Percentiles rank a stretch among this genome's conserved stretches.
Conservation (phyloP, 2,797 vertebrate genomes). For the Amniataba percoides region DNA sequence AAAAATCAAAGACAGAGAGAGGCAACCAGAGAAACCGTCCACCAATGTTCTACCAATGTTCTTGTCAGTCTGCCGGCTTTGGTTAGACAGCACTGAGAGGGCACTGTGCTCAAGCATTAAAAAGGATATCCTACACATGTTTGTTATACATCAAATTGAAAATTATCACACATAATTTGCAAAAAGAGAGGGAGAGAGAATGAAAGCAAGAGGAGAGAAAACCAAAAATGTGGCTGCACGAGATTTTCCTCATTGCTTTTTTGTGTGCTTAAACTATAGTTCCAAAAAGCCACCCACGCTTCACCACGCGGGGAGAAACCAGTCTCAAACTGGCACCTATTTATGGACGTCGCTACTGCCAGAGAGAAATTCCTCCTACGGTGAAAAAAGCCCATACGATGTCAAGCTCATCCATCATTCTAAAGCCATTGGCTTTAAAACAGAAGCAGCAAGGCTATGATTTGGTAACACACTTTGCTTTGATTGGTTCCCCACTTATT, state of each 20-base stretch:
- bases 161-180: constrained; percentile 73
- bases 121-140: constrained; percentile 72
- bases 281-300: constrained; percentile 85
- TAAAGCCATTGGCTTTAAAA: constrained; percentile 80
- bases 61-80: constrained; percentile 67
- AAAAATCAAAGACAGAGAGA: constrained; percentile 74
- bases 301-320: constrained; percentile 78
- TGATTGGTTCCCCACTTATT: constrained; percentile 69
- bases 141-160: constrained; percentile 76
- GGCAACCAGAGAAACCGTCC: constrained; percentile 62
- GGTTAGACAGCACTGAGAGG: constrained; percentile 55
- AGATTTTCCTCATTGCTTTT: constrained; percentile 80
- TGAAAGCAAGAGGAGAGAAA: constrained; percentile 59
- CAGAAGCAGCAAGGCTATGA: constrained; percentile 79
- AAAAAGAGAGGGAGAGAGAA: constrained; percentile 50
- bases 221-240: constrained; percentile 72
- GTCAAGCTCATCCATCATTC: constrained; percentile 83
- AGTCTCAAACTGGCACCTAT: constrained; percentile 86
- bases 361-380: constrained; percentile 80
- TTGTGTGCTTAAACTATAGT: constrained; percentile 70
- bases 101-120: constrained; percentile 39
- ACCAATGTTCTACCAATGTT: constrained; percentile 55
- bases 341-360: constrained; percentile 85
- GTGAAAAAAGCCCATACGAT: constrained; percentile 74
- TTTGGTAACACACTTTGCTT: constrained; percentile 77